Evolutionary conservation across 1,140 invertebrate genomes (phyloP).

Genomic region (Lerema accius): DNA sequence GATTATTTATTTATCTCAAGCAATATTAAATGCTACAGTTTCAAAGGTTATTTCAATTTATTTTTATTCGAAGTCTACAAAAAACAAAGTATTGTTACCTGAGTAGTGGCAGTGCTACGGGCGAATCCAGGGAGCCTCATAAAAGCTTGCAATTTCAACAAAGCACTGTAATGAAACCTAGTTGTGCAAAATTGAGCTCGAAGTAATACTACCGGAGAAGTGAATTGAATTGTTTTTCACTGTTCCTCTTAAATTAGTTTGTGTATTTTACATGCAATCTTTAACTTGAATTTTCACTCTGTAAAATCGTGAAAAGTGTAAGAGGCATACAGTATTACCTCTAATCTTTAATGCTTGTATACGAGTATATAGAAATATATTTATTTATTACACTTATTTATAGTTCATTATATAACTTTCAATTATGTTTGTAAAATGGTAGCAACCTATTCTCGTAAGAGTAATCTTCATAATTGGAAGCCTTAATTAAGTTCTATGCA

Average conservation of each 20-base stretch:
- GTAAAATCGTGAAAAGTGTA: too few relatives aligned
- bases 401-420: too few relatives aligned
- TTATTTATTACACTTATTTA: too few relatives aligned
- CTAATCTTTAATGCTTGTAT: too few relatives aligned
- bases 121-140: not conserved
- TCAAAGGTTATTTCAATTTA: not conserved
- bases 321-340: too few relatives aligned
- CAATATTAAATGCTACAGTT: too few relatives aligned
- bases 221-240: slow-evolving; percentile 22
- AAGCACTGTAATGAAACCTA: slow-evolving; percentile 25
- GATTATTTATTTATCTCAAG: too few relatives aligned
- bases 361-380: too few relatives aligned
- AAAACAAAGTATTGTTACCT: not conserved
- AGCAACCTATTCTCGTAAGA: too few relatives aligned
- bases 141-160: slow-evolving; percentile 30
- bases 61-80: not conserved
- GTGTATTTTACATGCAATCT: not conserved
- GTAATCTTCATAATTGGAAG: too few relatives aligned
- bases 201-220: not conserved
- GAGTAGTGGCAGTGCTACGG: not conserved
- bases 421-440: too few relatives aligned
- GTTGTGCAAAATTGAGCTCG: slow-evolving; percentile 23
- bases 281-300: not conserved
- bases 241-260: not conserved
- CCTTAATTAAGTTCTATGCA: too few relatives aligned